Conservation (phyloP, 2,113 vertebrate genomes). For the Alethe diademata region DNA sequence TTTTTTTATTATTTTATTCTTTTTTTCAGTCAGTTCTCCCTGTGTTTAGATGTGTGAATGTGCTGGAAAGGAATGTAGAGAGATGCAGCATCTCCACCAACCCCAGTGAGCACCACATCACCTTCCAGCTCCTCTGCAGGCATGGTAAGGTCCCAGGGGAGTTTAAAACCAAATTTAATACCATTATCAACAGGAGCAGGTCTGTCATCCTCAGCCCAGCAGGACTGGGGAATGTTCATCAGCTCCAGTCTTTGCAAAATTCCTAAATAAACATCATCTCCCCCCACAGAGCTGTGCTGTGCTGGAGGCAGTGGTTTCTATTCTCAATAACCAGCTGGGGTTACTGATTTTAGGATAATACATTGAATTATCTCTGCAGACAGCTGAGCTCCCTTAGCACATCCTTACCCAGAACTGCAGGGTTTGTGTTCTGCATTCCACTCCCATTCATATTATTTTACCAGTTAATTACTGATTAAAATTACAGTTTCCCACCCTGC, state of each 20-base stretch:
- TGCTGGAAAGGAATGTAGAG: conserved; percentile 86
- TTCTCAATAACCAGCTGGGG: neutral
- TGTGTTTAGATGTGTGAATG: conserved; percentile 84
- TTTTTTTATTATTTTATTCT: neutral
- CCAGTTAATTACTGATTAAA: neutral
- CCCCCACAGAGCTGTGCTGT: neutral
- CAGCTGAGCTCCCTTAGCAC: neutral
- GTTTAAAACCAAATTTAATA: neutral
- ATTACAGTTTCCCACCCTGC: neutral
- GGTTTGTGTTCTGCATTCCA: neutral
- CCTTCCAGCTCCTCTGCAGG: conserved; percentile 87
- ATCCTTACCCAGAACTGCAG: neutral
- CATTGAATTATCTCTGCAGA: neutral
- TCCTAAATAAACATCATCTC: neutral
- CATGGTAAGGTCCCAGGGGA: conserved; percentile 77
- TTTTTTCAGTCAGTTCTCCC: conserved; percentile 82
- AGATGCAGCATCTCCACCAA: conserved; percentile 82
- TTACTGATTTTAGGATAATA: neutral
- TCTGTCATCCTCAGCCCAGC: neutral
- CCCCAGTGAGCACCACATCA: conserved; percentile 61
- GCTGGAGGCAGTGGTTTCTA: neutral
- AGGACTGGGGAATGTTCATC: neutral
- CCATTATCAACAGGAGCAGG: neutral
- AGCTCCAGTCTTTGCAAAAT: neutral
- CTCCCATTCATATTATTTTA: neutral